Base-by-base conservation (phyloP, 2,797 vertebrate genomes). In the Ctenosaura bakeri region DNA sequence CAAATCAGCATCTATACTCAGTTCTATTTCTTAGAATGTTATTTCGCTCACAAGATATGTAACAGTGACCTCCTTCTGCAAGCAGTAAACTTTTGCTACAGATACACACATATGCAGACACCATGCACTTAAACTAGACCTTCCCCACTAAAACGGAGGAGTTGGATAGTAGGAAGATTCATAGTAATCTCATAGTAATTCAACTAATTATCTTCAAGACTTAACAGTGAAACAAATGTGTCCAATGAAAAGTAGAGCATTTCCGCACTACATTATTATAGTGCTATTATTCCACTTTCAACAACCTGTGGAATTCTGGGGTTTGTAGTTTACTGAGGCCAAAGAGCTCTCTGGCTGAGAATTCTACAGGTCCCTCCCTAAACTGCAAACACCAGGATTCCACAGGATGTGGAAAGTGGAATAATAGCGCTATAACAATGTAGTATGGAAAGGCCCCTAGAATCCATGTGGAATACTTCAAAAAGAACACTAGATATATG, bases 41-140 rank as follows among this genome's bases (percentile, higher is more conserved):
- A 91, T 91, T 91, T 94, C 73, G 54, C 86, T 0, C 52, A 87
- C 88, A 95, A 92, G 88, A 96, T 90, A 94, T 87, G 86, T 59
- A 93, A 94, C 85, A 93, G 90, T 77, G 90, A 89, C 83, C 87
- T 94, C 88, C 91, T 92, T 88, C 84, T 93, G 73, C 76, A 85
- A 95, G 91, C 85, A 92, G 77, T 90, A 82, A 78, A 92, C 91
- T 89, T 94, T 79, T 82, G 14, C 1, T 29, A 64, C 35, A 91
- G 88, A 91, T 71, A 50, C 78, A 93, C 94, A 86, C 85, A 89
- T 85, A 32, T 93, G 87, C 32, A 2, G 5, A 89, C 24, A 73
- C 50, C 52, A 89, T 88, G 59, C 90, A 59, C 93, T 89, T 66
- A 91, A 94, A 92, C 93, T 88, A 96, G 89, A 93, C 82, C 89